Evolutionary conservation across 2,797 vertebrate genomes (phyloP).

Genomic region (Muscicapa striata): DNA sequence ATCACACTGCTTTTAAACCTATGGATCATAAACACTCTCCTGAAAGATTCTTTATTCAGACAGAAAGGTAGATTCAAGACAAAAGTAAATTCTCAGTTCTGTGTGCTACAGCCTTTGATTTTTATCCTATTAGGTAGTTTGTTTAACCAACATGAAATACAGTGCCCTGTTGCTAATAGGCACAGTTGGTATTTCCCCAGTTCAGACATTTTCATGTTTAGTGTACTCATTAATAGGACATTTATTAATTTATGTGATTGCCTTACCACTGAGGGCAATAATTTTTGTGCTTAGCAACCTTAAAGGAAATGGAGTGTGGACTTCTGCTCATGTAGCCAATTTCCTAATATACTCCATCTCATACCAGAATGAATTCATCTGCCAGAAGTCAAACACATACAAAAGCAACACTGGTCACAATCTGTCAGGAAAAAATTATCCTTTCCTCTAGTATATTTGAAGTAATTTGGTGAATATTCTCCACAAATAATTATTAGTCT

Average conservation of each 20-base stretch:
- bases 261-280: conserved; percentile 37
- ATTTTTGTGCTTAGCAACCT: conserved; percentile 38
- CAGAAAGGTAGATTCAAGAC: neutral
- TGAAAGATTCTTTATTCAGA: neutral
- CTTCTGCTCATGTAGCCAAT: neutral
- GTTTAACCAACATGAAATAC: neutral
- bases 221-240: conserved; percentile 45
- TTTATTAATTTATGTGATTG: conserved; percentile 53
- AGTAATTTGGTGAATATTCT: neutral
- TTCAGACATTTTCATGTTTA: conserved; percentile 36
- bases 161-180: neutral
- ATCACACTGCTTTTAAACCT: neutral
- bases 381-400: neutral
- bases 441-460: neutral
- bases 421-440: neutral
- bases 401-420: neutral
- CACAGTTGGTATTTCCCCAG: conserved; percentile 10
- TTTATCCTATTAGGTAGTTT: neutral
- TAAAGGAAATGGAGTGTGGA: conserved; percentile 42
- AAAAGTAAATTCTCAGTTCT: neutral
- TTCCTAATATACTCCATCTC: conserved; percentile 9
- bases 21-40: neutral
- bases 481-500: neutral
- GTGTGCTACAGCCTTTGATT: neutral
- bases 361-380: conserved; percentile 3